Conservation (phyloP, 2,113 vertebrate genomes). For the Melospiza melodia region DNA sequence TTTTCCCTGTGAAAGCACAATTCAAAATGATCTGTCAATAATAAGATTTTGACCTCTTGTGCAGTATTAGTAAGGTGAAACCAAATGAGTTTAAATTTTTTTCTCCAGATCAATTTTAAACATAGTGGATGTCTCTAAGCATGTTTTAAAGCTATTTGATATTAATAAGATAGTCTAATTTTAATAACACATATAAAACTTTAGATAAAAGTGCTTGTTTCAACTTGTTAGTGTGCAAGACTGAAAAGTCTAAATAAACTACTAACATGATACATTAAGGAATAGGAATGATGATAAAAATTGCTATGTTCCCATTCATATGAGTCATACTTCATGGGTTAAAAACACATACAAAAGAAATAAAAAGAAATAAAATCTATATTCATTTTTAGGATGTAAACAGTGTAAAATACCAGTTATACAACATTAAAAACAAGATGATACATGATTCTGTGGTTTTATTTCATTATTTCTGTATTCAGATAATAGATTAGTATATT, state of each 20-base stretch:
- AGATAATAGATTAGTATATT: background rate
- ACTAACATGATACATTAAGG: background rate
- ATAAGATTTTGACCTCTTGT: background rate
- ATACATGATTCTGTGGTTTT: background rate
- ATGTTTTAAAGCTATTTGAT: background rate
- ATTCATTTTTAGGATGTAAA: background rate
- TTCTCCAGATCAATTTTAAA: background rate
- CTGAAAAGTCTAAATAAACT: background rate
- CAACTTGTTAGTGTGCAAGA: background rate
- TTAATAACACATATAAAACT: background rate
- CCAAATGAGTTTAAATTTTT: background rate
- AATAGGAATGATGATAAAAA: background rate
- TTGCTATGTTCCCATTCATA: background rate
- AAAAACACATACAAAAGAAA: background rate
- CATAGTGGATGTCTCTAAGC: background rate
- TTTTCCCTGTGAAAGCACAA: background rate
- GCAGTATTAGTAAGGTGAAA: background rate
- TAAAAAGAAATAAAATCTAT: background rate
- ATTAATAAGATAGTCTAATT: background rate
- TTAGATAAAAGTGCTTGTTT: background rate
- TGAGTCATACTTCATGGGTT: background rate
- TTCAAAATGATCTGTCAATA: background rate
- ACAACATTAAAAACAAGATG: background rate
- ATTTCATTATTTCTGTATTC: background rate
- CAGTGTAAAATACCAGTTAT: background rate